phyloP scores from a whole-genome alignment of 2,888 invertebrate species.

The Acleris sparsana region DNA sequence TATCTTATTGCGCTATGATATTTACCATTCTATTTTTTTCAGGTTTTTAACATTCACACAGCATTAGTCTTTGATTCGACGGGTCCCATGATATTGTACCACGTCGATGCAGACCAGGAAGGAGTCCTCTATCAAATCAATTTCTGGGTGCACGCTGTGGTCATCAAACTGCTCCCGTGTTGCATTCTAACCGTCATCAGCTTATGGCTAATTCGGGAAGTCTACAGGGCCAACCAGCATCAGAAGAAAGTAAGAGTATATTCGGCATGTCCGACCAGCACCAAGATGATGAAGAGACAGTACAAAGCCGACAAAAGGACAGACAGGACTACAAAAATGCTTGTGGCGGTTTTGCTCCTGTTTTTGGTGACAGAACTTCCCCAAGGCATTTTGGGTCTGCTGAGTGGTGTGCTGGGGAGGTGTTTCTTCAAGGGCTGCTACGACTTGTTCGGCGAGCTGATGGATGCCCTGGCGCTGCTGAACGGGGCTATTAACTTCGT shows the following conservation, averaged over 20 bases:
- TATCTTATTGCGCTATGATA: not conserved
- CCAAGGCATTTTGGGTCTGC: constrained; percentile 86
- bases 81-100: constrained; percentile 73
- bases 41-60: constrained; percentile 79
- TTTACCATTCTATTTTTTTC: not conserved
- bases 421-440: constrained; percentile 93
- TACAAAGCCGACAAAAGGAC: constrained; percentile 73
- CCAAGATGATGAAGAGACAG: constrained; percentile 67
- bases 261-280: constrained; percentile 70
- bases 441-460: constrained; percentile 91
- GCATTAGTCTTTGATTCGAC: constrained; percentile 79
- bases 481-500: constrained; percentile 98
- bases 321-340: constrained; percentile 94
- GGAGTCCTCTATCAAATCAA: constrained; percentile 87
- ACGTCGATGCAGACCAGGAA: constrained; percentile 82
- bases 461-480: constrained; percentile 94
- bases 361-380: constrained; percentile 96
- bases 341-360: constrained; percentile 92
- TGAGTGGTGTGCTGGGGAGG: constrained; percentile 79
- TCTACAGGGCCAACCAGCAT: constrained; percentile 88
- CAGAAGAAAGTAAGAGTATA: constrained; percentile 84
- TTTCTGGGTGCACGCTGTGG: constrained; percentile 92
- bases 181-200: constrained; percentile 89
- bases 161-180: constrained; percentile 92
- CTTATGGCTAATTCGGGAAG: constrained; percentile 87